Evolutionary conservation across 92 coral and sea anemone species (phyloP).

Genomic region (Porites evermanni): DNA sequence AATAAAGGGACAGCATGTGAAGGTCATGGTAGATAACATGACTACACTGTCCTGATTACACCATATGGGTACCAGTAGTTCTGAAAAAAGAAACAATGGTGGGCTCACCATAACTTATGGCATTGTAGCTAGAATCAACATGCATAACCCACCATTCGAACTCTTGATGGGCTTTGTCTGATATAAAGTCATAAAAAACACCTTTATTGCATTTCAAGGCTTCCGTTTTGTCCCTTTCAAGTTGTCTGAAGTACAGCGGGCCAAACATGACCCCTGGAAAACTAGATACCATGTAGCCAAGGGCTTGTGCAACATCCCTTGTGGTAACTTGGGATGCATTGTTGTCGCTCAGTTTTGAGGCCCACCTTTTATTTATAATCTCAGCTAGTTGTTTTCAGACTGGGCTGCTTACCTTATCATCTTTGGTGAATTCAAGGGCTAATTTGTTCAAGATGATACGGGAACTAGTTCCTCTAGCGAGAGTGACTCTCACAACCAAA

Average conservation of each 20-base stretch:
- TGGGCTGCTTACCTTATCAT: neutral
- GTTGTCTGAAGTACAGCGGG: slow-evolving; percentile 19
- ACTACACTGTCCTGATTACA: slow-evolving; percentile 43
- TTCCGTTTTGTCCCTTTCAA: slow-evolving; percentile 37
- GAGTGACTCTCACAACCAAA: too few species aligned
- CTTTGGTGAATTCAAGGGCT: slow-evolving; percentile 7
- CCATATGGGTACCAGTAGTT: slow-evolving; percentile 70
- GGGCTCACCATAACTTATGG: too few species aligned
- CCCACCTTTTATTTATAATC: neutral
- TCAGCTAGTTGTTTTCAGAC: slow-evolving; percentile 29
- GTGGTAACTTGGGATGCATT: slow-evolving; percentile 19
- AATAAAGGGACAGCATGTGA: slow-evolving; percentile 37
- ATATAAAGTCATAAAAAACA: slow-evolving; percentile 22
- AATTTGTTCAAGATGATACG: neutral
- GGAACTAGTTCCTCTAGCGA: too few species aligned
- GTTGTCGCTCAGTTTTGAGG: neutral
- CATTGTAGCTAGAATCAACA: too few species aligned
- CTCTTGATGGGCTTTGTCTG: slow-evolving; percentile 13
- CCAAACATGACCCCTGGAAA: slow-evolving; percentile 19
- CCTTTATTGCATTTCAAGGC: neutral
- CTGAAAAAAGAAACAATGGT: neutral
- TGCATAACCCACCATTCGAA: too few species aligned
- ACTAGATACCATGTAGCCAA: slow-evolving; percentile 46
- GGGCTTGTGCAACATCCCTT: slow-evolving; percentile 50
- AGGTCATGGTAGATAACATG: slow-evolving; percentile 56